A percentile compares a stretch with the other conserved stretches of the same genome.
phyloP scores from a whole-genome alignment of 2,113 vertebrate genomes.

The Psophia crepitans region DNA sequence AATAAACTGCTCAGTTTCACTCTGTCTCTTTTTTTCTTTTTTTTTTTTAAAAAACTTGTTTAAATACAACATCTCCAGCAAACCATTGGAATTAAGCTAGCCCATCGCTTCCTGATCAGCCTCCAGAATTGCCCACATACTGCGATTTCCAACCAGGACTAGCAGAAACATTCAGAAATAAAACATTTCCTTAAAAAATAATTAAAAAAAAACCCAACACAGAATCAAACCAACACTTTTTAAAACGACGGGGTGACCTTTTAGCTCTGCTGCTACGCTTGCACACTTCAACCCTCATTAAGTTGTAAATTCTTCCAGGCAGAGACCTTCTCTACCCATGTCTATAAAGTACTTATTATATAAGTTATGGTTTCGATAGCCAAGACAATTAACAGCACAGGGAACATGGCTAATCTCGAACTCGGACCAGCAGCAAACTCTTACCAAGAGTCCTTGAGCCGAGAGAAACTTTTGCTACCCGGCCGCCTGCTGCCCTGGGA shows the following conservation, averaged over 20 bases:
- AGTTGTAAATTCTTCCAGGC: constrained; percentile 17
- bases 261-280: neutral
- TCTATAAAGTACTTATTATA: neutral
- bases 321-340: neutral
- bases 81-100: neutral
- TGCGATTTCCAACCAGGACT: neutral
- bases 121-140: neutral
- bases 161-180: neutral
- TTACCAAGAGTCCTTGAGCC: neutral
- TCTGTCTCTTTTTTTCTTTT: neutral
- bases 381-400: neutral
- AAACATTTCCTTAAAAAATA: neutral
- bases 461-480: neutral
- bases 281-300: neutral
- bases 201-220: too few relatives aligned
- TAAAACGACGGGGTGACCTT: neutral
- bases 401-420: neutral
- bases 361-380: neutral
- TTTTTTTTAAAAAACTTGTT: neutral
- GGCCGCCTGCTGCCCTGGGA: neutral
- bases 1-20: constrained; percentile 13
- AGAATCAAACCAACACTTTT: too few relatives aligned
- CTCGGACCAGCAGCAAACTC: neutral
- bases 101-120: neutral
- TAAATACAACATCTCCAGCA: neutral